These are phyloP conservation scores for Phymorhynchus buccinoides DNA, from an alignment of 1,140 invertebrate species.

Conservation along the genomic window DNA sequence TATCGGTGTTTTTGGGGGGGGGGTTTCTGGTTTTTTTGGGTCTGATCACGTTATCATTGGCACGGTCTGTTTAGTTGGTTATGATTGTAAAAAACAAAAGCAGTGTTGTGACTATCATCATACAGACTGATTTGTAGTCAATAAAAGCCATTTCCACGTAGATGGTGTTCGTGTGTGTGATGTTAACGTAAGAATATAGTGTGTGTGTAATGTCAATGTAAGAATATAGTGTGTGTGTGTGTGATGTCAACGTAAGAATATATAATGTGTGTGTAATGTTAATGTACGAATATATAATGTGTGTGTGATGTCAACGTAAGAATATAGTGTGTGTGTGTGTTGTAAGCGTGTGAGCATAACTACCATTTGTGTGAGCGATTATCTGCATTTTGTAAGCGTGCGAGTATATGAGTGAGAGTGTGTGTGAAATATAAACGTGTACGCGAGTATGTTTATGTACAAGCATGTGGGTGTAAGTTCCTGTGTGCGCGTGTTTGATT, in stretches of 20 bases:
- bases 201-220: no score
- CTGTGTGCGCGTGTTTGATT: not conserved
- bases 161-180: not conserved
- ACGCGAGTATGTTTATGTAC: no score
- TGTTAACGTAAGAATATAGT: no score
- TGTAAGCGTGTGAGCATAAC: not conserved
- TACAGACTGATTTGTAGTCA: constrained; percentile 33
- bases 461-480: not conserved
- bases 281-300: not conserved
- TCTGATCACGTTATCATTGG: not conserved
- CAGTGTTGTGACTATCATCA: constrained; percentile 10
- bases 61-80: not conserved
- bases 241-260: no score
- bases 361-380: not conserved
- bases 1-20: not conserved
- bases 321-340: not conserved
- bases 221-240: no score
- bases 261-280: not conserved
- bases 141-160: constrained; percentile 41
- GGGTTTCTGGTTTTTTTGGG: not conserved
- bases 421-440: not conserved
- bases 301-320: not conserved
- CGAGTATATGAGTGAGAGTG: not conserved
- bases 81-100: no score
- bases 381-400: not conserved